Percentiles rank a stretch among this genome's conserved stretches.
Evolutionary conservation across 2,888 invertebrate genomes (phyloP).

Genomic region (Scaptomyza caliginosa): DNA sequence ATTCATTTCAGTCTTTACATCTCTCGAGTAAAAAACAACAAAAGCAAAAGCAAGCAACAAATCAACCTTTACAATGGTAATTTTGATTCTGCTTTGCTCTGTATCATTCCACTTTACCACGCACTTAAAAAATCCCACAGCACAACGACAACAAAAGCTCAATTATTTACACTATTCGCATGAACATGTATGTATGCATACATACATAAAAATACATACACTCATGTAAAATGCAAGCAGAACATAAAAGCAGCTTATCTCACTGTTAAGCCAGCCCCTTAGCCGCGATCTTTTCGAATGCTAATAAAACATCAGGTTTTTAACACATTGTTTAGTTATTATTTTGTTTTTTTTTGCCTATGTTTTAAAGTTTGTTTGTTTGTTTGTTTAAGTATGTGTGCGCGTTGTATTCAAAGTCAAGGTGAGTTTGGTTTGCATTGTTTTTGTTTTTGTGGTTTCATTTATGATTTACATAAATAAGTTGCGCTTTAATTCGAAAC

Average conservation of each 20-base stretch:
- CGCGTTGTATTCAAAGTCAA: slow-evolving; percentile 75
- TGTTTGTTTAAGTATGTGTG: slow-evolving; percentile 10
- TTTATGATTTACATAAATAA: slow-evolving; percentile 42
- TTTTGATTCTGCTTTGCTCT: not conserved
- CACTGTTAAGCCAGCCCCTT: slow-evolving; percentile 14
- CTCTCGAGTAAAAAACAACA: too few species aligned
- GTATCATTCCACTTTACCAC: not conserved
- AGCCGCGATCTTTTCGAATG: not conserved
- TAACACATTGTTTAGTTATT: slow-evolving; percentile 48
- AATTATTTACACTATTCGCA: slow-evolving; percentile 19
- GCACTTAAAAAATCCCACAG: slow-evolving; percentile 4
- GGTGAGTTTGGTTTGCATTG: slow-evolving; percentile 47
- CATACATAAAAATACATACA: slow-evolving; percentile 65
- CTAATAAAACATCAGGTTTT: slow-evolving; percentile 45
- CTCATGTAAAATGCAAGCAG: slow-evolving; percentile 58
- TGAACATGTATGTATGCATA: slow-evolving; percentile 17
- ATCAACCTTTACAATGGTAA: not conserved
- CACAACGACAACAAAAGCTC: slow-evolving; percentile 9
- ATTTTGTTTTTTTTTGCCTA: slow-evolving; percentile 29
- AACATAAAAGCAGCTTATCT: slow-evolving; percentile 51
- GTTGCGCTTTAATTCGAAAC: slow-evolving; percentile 27
- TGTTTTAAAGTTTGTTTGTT: slow-evolving; percentile 45
- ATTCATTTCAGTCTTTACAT: too few species aligned
- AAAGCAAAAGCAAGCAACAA: not conserved
- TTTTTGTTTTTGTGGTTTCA: slow-evolving; percentile 6